These are phyloP conservation scores for Tenthredo livida DNA, from an alignment of 2,888 invertebrate species.

Conservation along the genomic window DNA sequence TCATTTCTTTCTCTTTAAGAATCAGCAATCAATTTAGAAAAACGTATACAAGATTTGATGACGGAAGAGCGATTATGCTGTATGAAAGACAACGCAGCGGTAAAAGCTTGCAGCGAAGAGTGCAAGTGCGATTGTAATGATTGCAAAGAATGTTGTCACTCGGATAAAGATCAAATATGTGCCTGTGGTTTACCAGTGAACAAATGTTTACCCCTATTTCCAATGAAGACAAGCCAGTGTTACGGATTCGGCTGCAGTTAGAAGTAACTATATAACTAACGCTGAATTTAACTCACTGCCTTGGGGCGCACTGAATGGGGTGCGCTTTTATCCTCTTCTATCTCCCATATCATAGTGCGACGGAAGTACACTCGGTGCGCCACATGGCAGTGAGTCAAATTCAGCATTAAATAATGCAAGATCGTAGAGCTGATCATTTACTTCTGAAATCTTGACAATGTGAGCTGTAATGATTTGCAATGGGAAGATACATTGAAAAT, in stretches of 20 bases:
- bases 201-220: conserved; percentile 48
- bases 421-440: not conserved
- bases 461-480: conserved; percentile 21
- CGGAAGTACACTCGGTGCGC: too few species aligned
- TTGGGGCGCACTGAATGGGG: too few species aligned
- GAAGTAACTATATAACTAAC: not conserved
- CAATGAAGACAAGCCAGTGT: conserved; percentile 31
- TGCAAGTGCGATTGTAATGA: conserved; percentile 35
- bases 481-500: not conserved
- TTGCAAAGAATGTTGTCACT: conserved; percentile 40
- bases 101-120: conserved; percentile 14
- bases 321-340: too few species aligned
- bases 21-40: conserved; percentile 50
- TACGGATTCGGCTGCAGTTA: conserved; percentile 42
- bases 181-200: conserved; percentile 49
- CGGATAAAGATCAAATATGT: conserved; percentile 38
- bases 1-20: conserved; percentile 17
- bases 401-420: not conserved
- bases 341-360: too few species aligned
- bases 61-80: conserved; percentile 40
- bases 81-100: conserved; percentile 20
- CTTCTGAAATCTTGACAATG: not conserved
- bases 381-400: too few species aligned
- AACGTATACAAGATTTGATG: conserved; percentile 54
- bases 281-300: too few species aligned